A percentile compares a stretch with the other conserved stretches of the same genome.
phyloP scores from a whole-genome alignment of 2,888 invertebrate species.

The Cabera pusaria region DNA sequence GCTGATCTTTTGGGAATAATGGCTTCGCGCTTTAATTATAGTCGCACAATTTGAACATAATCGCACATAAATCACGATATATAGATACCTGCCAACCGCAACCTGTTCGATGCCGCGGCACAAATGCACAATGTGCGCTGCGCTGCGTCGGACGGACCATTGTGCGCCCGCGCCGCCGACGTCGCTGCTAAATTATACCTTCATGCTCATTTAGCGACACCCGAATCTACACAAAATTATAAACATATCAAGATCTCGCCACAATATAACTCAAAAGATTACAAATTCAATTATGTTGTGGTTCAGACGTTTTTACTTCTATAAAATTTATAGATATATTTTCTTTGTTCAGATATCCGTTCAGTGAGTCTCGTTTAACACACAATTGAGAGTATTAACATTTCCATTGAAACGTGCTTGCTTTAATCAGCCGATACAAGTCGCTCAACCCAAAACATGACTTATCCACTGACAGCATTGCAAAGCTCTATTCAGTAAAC shows the following conservation, averaged over 20 bases:
- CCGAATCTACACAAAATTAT: constrained; percentile 59
- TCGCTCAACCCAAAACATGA: constrained; percentile 48
- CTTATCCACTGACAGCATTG: constrained; percentile 29
- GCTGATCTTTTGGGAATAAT: constrained; percentile 72
- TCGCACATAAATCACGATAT: constrained; percentile 75
- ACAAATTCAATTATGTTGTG: constrained; percentile 63
- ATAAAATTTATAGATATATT: constrained; percentile 69
- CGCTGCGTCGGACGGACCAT: constrained; percentile 51
- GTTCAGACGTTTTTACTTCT: constrained; percentile 55
- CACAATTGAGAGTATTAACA: constrained; percentile 75
- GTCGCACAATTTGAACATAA: constrained; percentile 69
- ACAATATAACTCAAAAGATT: constrained; percentile 68
- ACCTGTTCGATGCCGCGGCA: constrained; percentile 80
- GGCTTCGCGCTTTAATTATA: constrained; percentile 76
- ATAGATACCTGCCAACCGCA: constrained; percentile 78
- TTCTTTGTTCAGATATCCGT: constrained; percentile 64
- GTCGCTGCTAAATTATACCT: constrained; percentile 74
- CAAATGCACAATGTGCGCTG: constrained; percentile 67
- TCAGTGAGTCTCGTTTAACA: constrained; percentile 69
- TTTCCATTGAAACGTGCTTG: constrained; percentile 66
- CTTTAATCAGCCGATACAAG: constrained; percentile 53
- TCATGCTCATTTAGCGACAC: constrained; percentile 72
- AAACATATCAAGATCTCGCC: constrained; percentile 51
- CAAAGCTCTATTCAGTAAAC: constrained; percentile 29
- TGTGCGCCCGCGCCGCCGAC: constrained; percentile 61